Evolutionary conservation across 1,140 invertebrate species (phyloP), one percentile per base, ranked within the genome.

Genomic region (Hylyphantes graminicola): DNA sequence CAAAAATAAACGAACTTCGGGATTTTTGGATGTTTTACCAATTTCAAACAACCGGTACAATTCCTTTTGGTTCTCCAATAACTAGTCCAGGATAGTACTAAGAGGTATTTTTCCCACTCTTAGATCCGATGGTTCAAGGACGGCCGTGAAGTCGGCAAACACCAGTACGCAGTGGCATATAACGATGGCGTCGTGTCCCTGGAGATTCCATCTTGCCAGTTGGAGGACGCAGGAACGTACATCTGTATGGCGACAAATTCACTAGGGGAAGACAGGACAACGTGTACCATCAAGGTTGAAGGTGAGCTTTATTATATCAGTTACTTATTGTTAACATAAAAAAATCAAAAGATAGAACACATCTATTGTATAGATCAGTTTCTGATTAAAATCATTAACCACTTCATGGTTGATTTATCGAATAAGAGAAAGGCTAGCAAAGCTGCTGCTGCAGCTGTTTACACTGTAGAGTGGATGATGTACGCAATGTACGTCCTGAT

Each of bases 201-300:
- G 91, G 98, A 99, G 92, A 98, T 99, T 82, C 93, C 96, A 63
- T 96, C 97, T 89, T 98, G 97, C 89, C 94, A 94, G 88, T 94
- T 96, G 0, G 94, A 94, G 87, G 98, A 99, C 90, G 97, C 97
- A 85, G 98, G 98, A 83, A 97, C 96, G 89, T 99, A 99, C 90
- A 93, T 93, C 21, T 99, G 97, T 89, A 92, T 95, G 8, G 98
- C 98, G 8, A 94, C 93, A 57, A 99, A 99, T 90, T 92, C 92
- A 19, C 94, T 98, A 86, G 98, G 98, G 87, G 93, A 93, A 21
- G 96, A 98, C 88, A 97, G 98, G 92, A 99, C 97, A 2, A 94
- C 93, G 65, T 98, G 97, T 90, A 95, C 97, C 84, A 95, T 99
- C 51, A 97, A 97, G 88, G 97, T 99, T 88, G 97, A 99, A 94